phyloP scores from a whole-genome alignment of 2,113 vertebrate genomes.

The Sprattus sprattus region DNA sequence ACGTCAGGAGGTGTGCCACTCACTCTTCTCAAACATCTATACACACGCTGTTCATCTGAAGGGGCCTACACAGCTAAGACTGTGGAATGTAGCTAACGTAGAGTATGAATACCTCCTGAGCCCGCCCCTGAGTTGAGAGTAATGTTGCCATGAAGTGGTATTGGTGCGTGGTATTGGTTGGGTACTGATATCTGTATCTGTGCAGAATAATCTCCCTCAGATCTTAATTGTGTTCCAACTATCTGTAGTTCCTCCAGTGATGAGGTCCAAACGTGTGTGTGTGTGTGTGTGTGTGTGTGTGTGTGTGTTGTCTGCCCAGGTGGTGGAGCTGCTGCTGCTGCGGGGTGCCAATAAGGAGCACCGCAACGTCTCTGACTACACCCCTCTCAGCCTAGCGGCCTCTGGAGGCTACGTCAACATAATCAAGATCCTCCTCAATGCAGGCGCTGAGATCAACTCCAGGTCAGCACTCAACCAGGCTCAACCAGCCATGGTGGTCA shows the following conservation, averaged over 20 bases:
- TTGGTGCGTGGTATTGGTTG: background rate
- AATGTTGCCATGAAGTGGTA: background rate
- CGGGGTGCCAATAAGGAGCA: slow-evolving; percentile 98
- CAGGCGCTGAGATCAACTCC: slow-evolving; percentile 98
- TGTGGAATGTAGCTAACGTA: no score
- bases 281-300: no score
- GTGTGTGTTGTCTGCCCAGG: slow-evolving; percentile 64
- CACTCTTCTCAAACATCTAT: background rate
- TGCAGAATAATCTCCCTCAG: no score
- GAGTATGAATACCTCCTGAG: no score
- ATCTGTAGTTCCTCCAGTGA: no score
- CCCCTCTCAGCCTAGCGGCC: slow-evolving; percentile 93
- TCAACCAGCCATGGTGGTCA: no score
- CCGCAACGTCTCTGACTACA: slow-evolving; percentile 98
- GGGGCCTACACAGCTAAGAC: no score
- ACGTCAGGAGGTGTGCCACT: slow-evolving; percentile 85
- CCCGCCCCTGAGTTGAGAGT: no score
- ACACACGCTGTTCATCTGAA: background rate
- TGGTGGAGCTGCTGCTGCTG: slow-evolving; percentile 93
- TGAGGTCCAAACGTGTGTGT: background rate
- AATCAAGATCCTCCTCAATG: slow-evolving; percentile 98
- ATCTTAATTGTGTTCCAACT: background rate
- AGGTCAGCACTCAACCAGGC: slow-evolving; percentile 68
- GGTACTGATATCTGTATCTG: no score
- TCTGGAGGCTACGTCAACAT: slow-evolving; percentile 99